Base-by-base conservation (phyloP, 2,797 vertebrate species). In the Cynopterus sphinx region DNA sequence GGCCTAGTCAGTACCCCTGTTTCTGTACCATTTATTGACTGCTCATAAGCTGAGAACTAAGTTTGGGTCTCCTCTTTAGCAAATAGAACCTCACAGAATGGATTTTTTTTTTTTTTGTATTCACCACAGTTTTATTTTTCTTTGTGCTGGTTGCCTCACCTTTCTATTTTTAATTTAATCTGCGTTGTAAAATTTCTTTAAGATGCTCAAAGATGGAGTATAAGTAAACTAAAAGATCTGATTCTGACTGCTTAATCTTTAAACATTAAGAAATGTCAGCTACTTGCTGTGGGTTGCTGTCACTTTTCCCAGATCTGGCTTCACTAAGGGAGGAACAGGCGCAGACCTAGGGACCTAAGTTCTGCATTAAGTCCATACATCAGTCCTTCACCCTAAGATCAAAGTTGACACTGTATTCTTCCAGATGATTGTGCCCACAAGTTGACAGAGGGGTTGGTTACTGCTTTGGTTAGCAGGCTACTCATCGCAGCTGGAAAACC, bases 151-250 rank as follows among this genome's bases (percentile, higher is more conserved):
- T 28, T 63, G 26, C 39, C 55, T 90, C 16, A 31, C 11, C 41
- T 59, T 7, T 3, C n/a, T 84, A 75, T 53, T 90, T 91, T 79
- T 90, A 70, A 85, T 85, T 88, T 96, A 89, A 95, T 81, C n/a
- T 77, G 43, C 63, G 61, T 21, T 94, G 11, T 41, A 94, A 91
- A 73, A 31, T 88, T 78, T 61, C 33, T 96, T 5, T 91, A 87
- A 87, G 19, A 68, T 93, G 22, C 31, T 49, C 46, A 75, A 93
- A 79, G 12, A 67, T 24, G 17, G 26, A 53, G 10, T 57, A 55
- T 59, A 74, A 90, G 87, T 59, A 84, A 91, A 77, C 31, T 63
- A 90, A 96, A 87, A 73, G 55, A 83, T 59, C 41, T 43, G 63
- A 55, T 57, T 61, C 57, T 79, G 33, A 57, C 9, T 79, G 57